Conservation (phyloP, 2,797 vertebrate species). For the Ambastaia sidthimunki region DNA sequence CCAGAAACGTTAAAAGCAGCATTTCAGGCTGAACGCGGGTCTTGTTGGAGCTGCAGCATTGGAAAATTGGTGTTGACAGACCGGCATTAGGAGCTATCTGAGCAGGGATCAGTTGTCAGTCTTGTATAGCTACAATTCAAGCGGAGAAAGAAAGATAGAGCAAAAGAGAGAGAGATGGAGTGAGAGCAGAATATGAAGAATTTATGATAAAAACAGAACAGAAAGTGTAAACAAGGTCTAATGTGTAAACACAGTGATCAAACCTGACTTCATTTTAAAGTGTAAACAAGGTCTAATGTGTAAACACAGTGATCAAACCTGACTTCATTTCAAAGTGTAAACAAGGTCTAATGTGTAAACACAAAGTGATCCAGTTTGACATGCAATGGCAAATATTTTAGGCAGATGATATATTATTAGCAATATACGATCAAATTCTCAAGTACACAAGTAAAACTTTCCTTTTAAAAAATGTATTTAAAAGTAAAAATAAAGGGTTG, state of each 20-base stretch:
- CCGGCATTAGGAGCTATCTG: conserved; percentile 70
- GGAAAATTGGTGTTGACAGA: conserved; percentile 75
- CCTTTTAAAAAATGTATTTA: too few relatives aligned
- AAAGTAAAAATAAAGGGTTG: too few relatives aligned
- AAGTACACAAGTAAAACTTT: too few relatives aligned
- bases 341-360: neutral
- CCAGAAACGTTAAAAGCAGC: conserved; percentile 50
- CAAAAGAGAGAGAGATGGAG: conserved; percentile 48
- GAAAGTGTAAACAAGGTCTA: conserved; percentile 6
- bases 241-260: too few relatives aligned
- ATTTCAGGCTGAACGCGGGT: conserved; percentile 52
- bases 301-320: too few relatives aligned
- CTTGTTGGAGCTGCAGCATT: conserved; percentile 60
- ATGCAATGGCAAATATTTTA: neutral
- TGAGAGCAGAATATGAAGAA: conserved; percentile 37
- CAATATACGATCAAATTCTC: too few relatives aligned
- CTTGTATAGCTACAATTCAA: conserved; percentile 63
- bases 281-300: neutral
- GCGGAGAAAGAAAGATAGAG: conserved; percentile 33
- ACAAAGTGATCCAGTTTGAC: too few relatives aligned
- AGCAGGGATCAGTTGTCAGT: conserved; percentile 67
- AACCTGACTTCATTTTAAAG: neutral
- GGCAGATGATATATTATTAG: neutral
- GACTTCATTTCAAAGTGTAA: neutral
- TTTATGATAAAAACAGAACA: conserved; percentile 45